A percentile compares a stretch with the other conserved stretches of the same genome.
Evolutionary conservation across 2,113 vertebrate species (phyloP).

Genomic region (Progne subis): DNA sequence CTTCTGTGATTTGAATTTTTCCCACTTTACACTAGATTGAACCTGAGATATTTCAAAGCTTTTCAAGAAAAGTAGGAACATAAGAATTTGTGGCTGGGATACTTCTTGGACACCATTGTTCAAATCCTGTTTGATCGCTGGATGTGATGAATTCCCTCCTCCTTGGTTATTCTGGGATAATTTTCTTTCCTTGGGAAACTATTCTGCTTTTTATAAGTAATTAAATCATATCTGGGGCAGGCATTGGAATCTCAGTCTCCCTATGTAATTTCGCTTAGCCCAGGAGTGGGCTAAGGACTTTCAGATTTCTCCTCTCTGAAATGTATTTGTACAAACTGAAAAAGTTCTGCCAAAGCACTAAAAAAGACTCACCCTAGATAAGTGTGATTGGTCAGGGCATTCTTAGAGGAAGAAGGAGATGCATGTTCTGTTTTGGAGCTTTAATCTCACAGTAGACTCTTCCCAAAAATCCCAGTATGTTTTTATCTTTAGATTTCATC

Average conservation of each 20-base stretch:
- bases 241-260: constrained; percentile 1
- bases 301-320: neutral
- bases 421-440: neutral
- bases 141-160: neutral
- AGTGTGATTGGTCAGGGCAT: neutral
- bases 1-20: neutral
- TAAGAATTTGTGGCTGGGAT: neutral
- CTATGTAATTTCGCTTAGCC: constrained; percentile 29
- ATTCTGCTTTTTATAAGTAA: constrained; percentile 14
- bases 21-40: neutral
- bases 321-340: neutral
- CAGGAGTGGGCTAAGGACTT: constrained; percentile 40
- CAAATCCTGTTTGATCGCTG: neutral
- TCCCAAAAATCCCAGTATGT: neutral
- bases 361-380: neutral
- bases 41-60: neutral
- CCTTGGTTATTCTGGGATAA: neutral
- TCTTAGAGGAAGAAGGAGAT: neutral
- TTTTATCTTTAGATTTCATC: neutral
- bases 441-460: neutral
- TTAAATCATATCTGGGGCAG: constrained; percentile 37
- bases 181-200: constrained; percentile 14
- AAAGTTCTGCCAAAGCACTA: neutral
- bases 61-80: neutral
- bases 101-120: neutral